phyloP scores from a whole-genome alignment of 2,888 invertebrate genomes.

The Chrysolina haemoptera region DNA sequence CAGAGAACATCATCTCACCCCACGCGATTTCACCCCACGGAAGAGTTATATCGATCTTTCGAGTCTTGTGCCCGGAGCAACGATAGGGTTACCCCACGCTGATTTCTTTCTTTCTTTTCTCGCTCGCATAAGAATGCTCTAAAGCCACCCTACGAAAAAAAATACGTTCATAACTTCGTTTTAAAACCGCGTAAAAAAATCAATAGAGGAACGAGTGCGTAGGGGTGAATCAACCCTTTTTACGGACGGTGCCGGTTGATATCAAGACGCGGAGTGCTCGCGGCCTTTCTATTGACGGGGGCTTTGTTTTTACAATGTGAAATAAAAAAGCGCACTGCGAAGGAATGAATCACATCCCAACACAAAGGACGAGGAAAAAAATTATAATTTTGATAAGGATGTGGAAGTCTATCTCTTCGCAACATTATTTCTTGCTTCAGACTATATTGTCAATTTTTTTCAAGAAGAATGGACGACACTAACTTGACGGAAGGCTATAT shows the following conservation, averaged over 20 bases:
- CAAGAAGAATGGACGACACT: too few species aligned
- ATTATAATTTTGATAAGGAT: too few species aligned
- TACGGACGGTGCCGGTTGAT: conserved; percentile 28
- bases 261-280: conserved; percentile 36
- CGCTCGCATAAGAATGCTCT: conserved; percentile 54
- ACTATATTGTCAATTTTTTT: too few species aligned
- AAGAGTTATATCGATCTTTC: conserved; percentile 71
- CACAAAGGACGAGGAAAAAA: not conserved
- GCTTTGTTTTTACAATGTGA: not conserved
- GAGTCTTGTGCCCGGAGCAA: conserved; percentile 66
- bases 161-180: conserved; percentile 54
- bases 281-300: conserved; percentile 8
- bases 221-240: conserved; percentile 46
- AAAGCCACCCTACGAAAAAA: conserved; percentile 56
- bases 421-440: too few species aligned
- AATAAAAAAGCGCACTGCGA: not conserved
- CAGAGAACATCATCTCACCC: conserved; percentile 57
- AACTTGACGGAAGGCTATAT: too few species aligned
- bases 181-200: conserved; percentile 53
- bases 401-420: too few species aligned
- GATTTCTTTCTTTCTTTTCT: conserved; percentile 45
- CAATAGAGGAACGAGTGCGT: conserved; percentile 43
- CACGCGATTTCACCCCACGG: conserved; percentile 69
- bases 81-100: conserved; percentile 54
- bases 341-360: not conserved